These are phyloP conservation scores for Carettochelys insculpta DNA, from an alignment of 2,113 vertebrate species.

Conservation along the genomic window DNA sequence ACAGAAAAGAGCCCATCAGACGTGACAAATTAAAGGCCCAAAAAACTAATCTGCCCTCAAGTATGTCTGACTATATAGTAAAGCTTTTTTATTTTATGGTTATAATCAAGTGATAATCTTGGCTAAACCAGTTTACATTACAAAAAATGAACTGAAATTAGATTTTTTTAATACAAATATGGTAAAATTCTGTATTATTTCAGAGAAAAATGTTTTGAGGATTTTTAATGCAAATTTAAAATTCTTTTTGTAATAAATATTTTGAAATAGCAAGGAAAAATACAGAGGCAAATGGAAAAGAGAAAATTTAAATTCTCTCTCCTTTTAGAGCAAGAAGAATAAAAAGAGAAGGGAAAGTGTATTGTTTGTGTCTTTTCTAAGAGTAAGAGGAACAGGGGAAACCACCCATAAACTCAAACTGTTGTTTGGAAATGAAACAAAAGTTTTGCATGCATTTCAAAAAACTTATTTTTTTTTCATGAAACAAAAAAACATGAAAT, in stretches of 20 bases:
- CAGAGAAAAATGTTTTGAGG: not conserved
- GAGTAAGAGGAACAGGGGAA: not conserved
- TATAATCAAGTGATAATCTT: not conserved
- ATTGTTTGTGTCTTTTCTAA: too few relatives aligned
- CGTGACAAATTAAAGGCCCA: not conserved
- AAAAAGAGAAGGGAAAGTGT: too few relatives aligned
- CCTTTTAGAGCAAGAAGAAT: not conserved
- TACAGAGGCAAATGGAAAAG: not conserved
- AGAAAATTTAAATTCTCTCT: not conserved
- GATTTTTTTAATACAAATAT: not conserved
- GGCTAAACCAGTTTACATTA: not conserved
- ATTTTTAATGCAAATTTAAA: not conserved
- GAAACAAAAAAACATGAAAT: not conserved
- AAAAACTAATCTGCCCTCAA: not conserved
- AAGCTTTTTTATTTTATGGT: not conserved
- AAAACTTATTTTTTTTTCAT: not conserved
- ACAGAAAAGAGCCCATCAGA: not conserved
- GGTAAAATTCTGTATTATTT: not conserved
- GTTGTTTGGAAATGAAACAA: not conserved
- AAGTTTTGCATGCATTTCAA: not conserved
- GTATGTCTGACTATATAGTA: not conserved
- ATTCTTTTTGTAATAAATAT: not conserved
- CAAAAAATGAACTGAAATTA: not conserved
- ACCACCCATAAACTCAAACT: not conserved
- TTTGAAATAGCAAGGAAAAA: not conserved